Percentiles rank a stretch among this genome's conserved stretches.
Evolutionary conservation across 2,888 invertebrate species (phyloP).

Genomic region (Hirtodrosophila trivittata): DNA sequence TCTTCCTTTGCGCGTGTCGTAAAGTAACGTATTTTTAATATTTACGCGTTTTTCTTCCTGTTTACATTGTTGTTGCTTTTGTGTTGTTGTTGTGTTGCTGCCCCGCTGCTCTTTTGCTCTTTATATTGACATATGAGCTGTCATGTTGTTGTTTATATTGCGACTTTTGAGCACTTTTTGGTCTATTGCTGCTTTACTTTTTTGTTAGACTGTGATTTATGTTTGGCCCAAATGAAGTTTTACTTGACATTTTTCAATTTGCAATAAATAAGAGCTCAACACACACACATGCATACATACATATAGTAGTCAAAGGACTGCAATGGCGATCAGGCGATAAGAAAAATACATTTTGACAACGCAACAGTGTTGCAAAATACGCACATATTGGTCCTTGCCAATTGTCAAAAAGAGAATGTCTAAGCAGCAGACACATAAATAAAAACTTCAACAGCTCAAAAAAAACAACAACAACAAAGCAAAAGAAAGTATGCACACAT

Average conservation of each 20-base stretch:
- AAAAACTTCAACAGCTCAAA: slow-evolving; percentile 12
- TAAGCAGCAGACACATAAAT: slow-evolving; percentile 63
- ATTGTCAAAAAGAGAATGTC: slow-evolving; percentile 20
- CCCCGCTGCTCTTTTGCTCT: slow-evolving; percentile 5
- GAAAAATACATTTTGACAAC: slow-evolving; percentile 10
- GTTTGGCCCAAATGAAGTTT: slow-evolving; percentile 24
- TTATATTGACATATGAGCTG: slow-evolving; percentile 35
- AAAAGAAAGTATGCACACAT: slow-evolving; percentile 35
- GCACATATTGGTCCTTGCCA: slow-evolving; percentile 28
- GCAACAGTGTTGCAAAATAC: slow-evolving; percentile 27
- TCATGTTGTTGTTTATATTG: slow-evolving; percentile 47
- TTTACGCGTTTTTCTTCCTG: slow-evolving; percentile 63
- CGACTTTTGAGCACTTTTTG: slow-evolving; percentile 21
- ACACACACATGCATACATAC: not conserved
- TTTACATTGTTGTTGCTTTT: slow-evolving; percentile 43
- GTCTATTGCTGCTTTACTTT: slow-evolving; percentile 21
- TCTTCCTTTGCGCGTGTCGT: slow-evolving; percentile 6
- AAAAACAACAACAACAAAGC: slow-evolving; percentile 3
- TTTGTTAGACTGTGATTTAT: slow-evolving; percentile 54
- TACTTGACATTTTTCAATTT: slow-evolving; percentile 64
- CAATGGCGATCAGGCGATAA: slow-evolving; percentile 13
- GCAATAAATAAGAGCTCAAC: slow-evolving; percentile 62
- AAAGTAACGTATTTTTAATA: too few species aligned
- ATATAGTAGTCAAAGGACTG: slow-evolving; percentile 10
- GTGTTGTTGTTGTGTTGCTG: not conserved